phyloP scores from a whole-genome alignment of 2,797 vertebrate genomes.

The Aphelocoma californica region DNA sequence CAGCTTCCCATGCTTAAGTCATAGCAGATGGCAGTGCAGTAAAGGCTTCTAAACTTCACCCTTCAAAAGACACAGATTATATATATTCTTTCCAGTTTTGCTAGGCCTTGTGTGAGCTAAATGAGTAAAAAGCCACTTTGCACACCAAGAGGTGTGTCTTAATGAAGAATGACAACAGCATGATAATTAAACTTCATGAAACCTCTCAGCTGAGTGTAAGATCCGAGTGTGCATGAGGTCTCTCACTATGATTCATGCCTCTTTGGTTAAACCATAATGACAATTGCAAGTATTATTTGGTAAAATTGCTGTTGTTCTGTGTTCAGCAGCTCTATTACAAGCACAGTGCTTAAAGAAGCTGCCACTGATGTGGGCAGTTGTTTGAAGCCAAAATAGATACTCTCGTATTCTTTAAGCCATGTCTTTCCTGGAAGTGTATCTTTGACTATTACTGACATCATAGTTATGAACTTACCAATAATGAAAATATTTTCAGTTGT shows the following conservation, averaged over 20 bases:
- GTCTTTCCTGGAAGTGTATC: conserved; percentile 24
- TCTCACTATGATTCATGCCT: conserved; percentile 15
- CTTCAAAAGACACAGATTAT: background rate
- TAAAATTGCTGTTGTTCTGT: conserved; percentile 37
- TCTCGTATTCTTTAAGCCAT: background rate
- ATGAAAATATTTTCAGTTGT: conserved; percentile 13
- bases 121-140: background rate
- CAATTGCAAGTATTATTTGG: background rate
- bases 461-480: background rate
- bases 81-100: background rate
- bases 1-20: background rate
- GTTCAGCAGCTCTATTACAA: conserved; percentile 16
- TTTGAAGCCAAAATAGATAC: background rate
- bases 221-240: background rate
- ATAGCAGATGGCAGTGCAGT: background rate
- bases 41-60: background rate
- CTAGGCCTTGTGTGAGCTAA: background rate
- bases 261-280: background rate
- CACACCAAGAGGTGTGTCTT: background rate
- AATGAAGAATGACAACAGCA: background rate
- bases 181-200: conserved; percentile 19
- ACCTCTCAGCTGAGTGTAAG: background rate
- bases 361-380: conserved; percentile 47
- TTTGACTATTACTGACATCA: conserved; percentile 2
- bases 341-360: background rate